Evolutionary conservation across 2,888 invertebrate species (phyloP).

Genomic region (Caenorhabditis sp.): DNA sequence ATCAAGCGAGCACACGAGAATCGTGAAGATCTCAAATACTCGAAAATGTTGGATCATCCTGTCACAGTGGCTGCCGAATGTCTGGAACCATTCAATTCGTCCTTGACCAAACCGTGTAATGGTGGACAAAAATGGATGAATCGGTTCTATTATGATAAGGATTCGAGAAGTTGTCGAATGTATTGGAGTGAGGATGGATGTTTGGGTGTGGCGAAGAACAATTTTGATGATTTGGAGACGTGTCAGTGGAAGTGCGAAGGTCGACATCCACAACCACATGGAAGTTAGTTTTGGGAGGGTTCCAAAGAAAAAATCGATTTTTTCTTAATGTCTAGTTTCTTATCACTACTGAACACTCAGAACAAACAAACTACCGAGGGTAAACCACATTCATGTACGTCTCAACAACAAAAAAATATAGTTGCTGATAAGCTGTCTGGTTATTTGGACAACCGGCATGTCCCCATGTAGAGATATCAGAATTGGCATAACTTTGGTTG

Average conservation of each 20-base stretch:
- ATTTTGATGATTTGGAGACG: conserved; percentile 59
- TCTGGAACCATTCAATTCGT: conserved; percentile 58
- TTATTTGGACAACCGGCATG: conserved; percentile 32
- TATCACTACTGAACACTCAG: no score
- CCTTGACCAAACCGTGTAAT: conserved; percentile 52
- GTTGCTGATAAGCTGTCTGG: conserved; percentile 18
- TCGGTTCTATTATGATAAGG: conserved; percentile 58
- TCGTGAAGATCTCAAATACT: conserved; percentile 38
- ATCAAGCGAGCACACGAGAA: conserved; percentile 38
- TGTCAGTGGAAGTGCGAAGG: conserved; percentile 68
- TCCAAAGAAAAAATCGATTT: no score
- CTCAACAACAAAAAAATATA: not conserved
- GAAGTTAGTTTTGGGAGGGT: conserved; percentile 41
- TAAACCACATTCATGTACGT: not conserved
- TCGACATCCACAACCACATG: conserved; percentile 49
- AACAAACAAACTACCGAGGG: no score
- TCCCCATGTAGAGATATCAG: conserved; percentile 17
- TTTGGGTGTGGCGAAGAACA: conserved; percentile 44
- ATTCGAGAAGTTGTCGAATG: conserved; percentile 57
- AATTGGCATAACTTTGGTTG: not conserved
- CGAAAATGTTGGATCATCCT: conserved; percentile 37
- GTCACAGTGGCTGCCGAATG: conserved; percentile 59
- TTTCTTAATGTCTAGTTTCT: no score
- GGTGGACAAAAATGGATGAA: conserved; percentile 45
- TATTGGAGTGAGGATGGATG: conserved; percentile 68